A percentile compares a stretch with the other conserved stretches of the same genome.
Evolutionary conservation across 2,797 vertebrate species (phyloP).

Genomic region (Falco peregrinus): DNA sequence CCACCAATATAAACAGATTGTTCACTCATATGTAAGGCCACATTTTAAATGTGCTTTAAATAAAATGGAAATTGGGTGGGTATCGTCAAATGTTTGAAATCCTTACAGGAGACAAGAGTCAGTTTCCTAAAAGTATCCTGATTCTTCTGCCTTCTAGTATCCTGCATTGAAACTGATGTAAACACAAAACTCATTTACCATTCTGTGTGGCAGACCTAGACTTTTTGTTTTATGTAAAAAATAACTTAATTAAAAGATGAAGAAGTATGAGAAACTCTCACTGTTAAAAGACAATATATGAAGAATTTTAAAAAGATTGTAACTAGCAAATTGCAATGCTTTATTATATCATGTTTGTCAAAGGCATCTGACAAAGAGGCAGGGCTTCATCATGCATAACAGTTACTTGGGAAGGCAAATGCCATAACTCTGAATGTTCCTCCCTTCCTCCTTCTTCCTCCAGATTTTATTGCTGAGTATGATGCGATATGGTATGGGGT

Average conservation of each 20-base stretch:
- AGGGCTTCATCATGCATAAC: not conserved
- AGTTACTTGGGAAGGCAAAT: not conserved
- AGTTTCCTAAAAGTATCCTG: not conserved
- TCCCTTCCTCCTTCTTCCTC: not conserved
- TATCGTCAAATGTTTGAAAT: not conserved
- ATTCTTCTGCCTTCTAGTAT: not conserved
- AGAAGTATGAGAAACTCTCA: not conserved
- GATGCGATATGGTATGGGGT: accelerated
- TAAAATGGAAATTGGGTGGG: not conserved
- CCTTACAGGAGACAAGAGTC: not conserved
- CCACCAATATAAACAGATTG: not conserved
- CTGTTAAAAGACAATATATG: not conserved
- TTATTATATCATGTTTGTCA: not conserved
- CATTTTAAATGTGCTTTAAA: not conserved
- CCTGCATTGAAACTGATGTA: not conserved
- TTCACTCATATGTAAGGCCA: not conserved
- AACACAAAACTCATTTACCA: not conserved
- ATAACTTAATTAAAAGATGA: not conserved
- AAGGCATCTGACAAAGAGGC: not conserved
- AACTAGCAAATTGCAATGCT: not conserved
- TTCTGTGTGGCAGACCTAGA: not conserved
- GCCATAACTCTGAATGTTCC: accelerated
- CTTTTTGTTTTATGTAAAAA: not conserved
- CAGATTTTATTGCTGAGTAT: not conserved
- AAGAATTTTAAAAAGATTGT: not conserved